Base-by-base conservation (phyloP, 2,113 vertebrate species). In the Zootoca vivipara region DNA sequence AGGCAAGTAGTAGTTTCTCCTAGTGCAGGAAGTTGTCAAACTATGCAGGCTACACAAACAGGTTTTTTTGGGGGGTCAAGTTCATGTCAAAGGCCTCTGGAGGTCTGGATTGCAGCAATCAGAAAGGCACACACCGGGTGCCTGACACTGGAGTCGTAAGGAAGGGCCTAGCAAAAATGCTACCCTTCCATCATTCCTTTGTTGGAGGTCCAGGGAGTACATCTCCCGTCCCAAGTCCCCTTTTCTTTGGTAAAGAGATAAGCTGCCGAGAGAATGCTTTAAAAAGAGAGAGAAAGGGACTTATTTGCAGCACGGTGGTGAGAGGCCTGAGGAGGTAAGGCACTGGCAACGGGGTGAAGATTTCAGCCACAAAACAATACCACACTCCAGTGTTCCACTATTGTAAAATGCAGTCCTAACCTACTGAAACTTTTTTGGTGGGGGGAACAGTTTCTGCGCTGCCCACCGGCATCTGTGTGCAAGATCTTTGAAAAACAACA, bases 291-390 rank as follows among this genome's bases (percentile, higher is more conserved):
- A 33, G 9, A 8, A 46, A 38, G 4, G 2, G 18, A 65, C 0
- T n/a, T 40, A 73, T 40, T 65, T 73, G 82, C 65, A 87, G 78
- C 56, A 0, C 78, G 0, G 28, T 18, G 85, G 56, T 13, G 22
- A 78, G 72, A 52, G 7, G 3, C 20, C 12, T 0, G 58, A 62
- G 1, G 30, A 33, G 83, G 40, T 42, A 75, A 0, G 3, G 0
- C 0, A 7, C 0, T 16, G 85, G 58, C 40, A 16, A 6, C 62
- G 18, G 42, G 33, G 42, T 42, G 80, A 58, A 64, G 72, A 67
- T 77, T 83, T 83, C 87, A 67, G 28, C 75, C 30, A 8, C 46
- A 16, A 56, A 81, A 46, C 89, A 83, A 42, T 38, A 83, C 26
- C 35, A 79, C 79, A 72, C 46, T 72, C 69, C 56, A 64, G 77